A percentile compares a stretch with the other conserved stretches of the same genome.
phyloP scores from a whole-genome alignment of 2,797 vertebrate genomes.

The Molossus alvarezi region DNA sequence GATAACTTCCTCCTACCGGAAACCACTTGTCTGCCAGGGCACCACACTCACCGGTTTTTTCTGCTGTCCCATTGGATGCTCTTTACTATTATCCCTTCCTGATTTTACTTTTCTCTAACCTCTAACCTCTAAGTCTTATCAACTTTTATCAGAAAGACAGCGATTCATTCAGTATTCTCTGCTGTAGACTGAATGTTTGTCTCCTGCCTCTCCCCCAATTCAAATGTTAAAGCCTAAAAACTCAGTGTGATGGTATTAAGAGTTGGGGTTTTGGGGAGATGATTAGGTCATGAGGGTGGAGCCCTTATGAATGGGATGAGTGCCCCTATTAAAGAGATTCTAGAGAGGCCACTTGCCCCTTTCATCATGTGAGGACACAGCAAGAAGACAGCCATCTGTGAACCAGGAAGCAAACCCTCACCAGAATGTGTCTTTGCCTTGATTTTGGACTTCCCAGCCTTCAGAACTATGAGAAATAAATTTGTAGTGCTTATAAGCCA shows the following conservation, averaged over 20 bases:
- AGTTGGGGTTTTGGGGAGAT: neutral
- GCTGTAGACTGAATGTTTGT: neutral
- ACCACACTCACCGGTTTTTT: neutral
- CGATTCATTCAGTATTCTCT: neutral
- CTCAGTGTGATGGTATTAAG: neutral
- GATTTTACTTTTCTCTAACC: neutral
- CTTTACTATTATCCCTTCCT: neutral
- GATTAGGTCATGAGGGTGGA: neutral
- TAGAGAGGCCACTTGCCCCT: neutral
- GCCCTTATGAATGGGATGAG: neutral
- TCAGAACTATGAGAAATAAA: neutral
- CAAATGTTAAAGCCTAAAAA: neutral
- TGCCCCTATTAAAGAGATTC: neutral
- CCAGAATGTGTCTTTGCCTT: neutral
- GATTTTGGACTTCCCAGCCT: neutral
- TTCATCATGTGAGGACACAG: neutral
- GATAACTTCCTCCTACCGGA: neutral
- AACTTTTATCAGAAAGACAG: slow-evolving; percentile 2
- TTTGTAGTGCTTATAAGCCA: neutral
- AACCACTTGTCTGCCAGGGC: neutral
- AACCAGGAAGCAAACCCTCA: neutral
- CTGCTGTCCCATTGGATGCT: too few relatives aligned
- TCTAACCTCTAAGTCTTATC: too few relatives aligned
- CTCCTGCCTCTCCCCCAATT: neutral
- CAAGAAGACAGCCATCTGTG: neutral